Evolutionary conservation across 2,888 invertebrate genomes (phyloP), one percentile per base, ranked within the genome.

Genomic region (Ophion obscuratus): DNA sequence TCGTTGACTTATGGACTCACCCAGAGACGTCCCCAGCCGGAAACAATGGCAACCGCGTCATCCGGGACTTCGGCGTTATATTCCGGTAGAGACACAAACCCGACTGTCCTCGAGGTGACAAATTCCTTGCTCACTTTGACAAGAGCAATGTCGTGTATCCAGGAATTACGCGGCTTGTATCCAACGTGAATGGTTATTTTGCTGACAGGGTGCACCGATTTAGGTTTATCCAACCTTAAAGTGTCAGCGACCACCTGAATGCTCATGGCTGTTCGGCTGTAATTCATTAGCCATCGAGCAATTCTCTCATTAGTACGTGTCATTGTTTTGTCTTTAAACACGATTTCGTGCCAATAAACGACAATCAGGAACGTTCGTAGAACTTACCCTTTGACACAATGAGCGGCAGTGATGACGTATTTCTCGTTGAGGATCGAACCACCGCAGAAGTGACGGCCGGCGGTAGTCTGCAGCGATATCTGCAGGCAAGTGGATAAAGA

Each of bases 71-170:
- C 68, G 7, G 87, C 82, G 10, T 92, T 93, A 0, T 87, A 64
- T 0, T 92, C 91, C 5, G 95, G 94, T 89, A 96, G 90, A 7
- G 92, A 89, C 0, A 95, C 94, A 0, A 95, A 92, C 0, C 95
- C 93, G 0, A 92, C 92, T 0, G 70, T 94, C 44, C 59, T 24
- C 88, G 0, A 95, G 95, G 85, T 92, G 94, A 83, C 95, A 95
- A 73, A 95, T 84, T 64, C 59, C 9, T 24, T 17, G 44, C 74
- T 27, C 6, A 88, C 83, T 88, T 89, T 90, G n/a, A 93, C 59
- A 7, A 93, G 74, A 31, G 92, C 92, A n/a, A 93, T 91, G 64
- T 93, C 93, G 76, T 92, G 90, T 20, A 74, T 47, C 86, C 83
- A 68, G 11, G 80, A 81, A 44, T 81, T 59, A 0, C 1, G 57